phyloP scores from a whole-genome alignment of 2,888 invertebrate species.

The Eucriotettix oculatus region DNA sequence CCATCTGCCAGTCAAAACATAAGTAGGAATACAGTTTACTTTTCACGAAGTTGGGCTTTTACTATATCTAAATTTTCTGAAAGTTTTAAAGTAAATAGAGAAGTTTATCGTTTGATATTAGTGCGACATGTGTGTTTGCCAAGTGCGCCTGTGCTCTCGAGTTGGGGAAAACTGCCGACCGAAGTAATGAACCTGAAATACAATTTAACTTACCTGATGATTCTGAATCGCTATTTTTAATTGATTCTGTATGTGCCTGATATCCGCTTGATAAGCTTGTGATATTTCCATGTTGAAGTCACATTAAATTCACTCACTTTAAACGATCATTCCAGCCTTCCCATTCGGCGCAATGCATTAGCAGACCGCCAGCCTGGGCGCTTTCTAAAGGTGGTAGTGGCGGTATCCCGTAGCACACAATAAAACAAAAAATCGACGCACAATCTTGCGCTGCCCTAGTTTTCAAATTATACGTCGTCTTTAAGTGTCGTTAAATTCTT shows the following conservation, averaged over 20 bases:
- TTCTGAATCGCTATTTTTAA: constrained; percentile 43
- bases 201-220: constrained; percentile 37
- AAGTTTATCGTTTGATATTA: neutral
- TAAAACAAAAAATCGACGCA: neutral
- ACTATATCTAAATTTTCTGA: too few relatives aligned
- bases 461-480: neutral
- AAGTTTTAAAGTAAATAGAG: too few relatives aligned
- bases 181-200: neutral
- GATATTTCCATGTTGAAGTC: constrained; percentile 3
- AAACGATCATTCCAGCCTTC: neutral
- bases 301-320: neutral
- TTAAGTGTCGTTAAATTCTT: neutral
- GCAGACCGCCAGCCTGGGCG: neutral
- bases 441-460: neutral
- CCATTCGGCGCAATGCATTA: neutral
- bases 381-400: neutral
- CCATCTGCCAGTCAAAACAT: too few relatives aligned
- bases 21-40: too few relatives aligned
- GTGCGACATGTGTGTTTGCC: neutral
- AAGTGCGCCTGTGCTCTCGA: constrained; percentile 5
- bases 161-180: neutral
- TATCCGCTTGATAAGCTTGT: constrained; percentile 38
- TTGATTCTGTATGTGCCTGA: constrained; percentile 39
- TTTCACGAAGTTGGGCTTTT: too few relatives aligned
- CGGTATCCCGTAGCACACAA: neutral